Evolutionary conservation across 2,113 vertebrate genomes (phyloP), one percentile per base, ranked within the genome.

Genomic region (Anarrhichthys ocellatus): DNA sequence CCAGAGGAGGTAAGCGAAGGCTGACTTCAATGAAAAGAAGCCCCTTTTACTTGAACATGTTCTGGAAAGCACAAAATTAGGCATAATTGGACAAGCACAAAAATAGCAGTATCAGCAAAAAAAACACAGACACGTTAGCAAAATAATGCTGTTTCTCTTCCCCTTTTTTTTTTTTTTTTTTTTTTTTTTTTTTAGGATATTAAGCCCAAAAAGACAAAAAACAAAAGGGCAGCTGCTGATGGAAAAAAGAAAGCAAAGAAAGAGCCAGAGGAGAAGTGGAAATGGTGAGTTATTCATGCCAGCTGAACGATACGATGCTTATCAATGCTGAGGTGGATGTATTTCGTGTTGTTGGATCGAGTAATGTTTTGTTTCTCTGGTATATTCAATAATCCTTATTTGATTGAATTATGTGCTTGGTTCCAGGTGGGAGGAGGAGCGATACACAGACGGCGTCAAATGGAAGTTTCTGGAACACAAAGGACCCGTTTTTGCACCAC

Each of bases 391-490:
- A 71, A 9, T 40, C 8, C 24, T 82, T 15, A 42, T 62, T n/a
- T 4, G 36, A 54, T 73, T 13, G 14, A 11, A 8, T 38, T n/a
- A 3, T 69, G 40, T 27, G 27, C 11, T 74, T 78, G n/a, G 74
- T 89, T 92, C 71, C 94, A 99, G 98, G 98, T 99, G 98, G 98
- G 98, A 99, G 92, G 98, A 99, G 84, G 98, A 99, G 78, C 95
- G 98, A 66, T 97, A 97, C 92, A 97, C 98, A 83, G 98, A 99
- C 89, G 98, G 98, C 58, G 93, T 95, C 75, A 99, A 99, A 75
- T 99, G 98, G 98, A 99, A 96, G 91, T 99, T 99, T 91, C 93
- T 99, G 92, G 98, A 99, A 93, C 98, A 99, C 95, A 98, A 98
- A 96, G 98, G 98, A 17, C 98, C 98, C 1, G 97, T 99, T 65